A percentile compares a stretch with the other conserved stretches of the same genome.
These are phyloP conservation scores for Leptinotarsa rubiginosa DNA, from an alignment of 2,888 invertebrate species.

Conservation along the genomic window DNA sequence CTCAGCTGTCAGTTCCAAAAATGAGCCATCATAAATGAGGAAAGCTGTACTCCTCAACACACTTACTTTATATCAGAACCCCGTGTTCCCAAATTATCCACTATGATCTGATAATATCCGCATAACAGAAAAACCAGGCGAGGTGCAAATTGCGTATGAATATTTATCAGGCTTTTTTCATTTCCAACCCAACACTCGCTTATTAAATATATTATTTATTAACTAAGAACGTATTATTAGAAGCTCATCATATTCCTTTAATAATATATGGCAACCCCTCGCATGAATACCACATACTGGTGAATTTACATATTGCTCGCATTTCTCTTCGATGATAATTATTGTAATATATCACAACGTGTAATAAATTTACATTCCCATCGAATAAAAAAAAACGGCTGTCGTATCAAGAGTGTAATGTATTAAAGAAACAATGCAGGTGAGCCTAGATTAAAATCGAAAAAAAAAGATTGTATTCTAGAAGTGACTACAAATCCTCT, in stretches of 20 bases:
- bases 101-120: conserved; percentile 15
- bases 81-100: conserved; percentile 1
- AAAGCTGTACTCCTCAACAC: too few relatives aligned
- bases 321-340: conserved; percentile 40
- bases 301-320: conserved; percentile 43
- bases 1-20: too few relatives aligned
- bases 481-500: too few relatives aligned
- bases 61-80: too few relatives aligned
- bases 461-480: too few relatives aligned
- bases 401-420: neutral
- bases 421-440: too few relatives aligned
- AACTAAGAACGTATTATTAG: conserved; percentile 46
- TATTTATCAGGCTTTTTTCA: conserved; percentile 35
- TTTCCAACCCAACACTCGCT: conserved; percentile 50
- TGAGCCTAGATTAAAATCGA: too few relatives aligned
- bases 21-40: too few relatives aligned
- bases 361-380: neutral
- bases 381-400: neutral
- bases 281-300: conserved; percentile 32
- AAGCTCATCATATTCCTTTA: conserved; percentile 45
- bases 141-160: conserved; percentile 37
- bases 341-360: conserved; percentile 35
- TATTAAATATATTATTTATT: conserved; percentile 51
- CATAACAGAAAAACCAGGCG: conserved; percentile 11
- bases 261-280: conserved; percentile 44